Evolutionary conservation across 1,140 invertebrate species (phyloP), one percentile per base, ranked within the genome.

Genomic region (Caenorhabditis elegans): DNA sequence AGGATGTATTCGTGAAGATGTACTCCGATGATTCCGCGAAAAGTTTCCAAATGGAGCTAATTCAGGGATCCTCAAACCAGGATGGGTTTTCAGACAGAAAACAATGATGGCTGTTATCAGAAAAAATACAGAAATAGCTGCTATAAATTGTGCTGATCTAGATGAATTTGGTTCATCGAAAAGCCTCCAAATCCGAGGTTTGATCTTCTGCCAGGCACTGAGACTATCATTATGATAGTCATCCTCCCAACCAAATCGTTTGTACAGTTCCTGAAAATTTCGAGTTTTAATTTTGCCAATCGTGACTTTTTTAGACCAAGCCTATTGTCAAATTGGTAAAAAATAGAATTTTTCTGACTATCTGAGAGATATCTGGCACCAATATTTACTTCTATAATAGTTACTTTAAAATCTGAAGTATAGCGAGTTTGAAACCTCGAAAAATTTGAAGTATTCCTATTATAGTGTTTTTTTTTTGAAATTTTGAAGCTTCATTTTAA

Each of bases 41-140:
- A 76, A 51, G 34, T 81, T 81, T 19, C 80, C 80, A 39, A 81
- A 70, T 34, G 70, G 39, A 8, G 17, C 47, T 8, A 81, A 26
- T 76, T 88, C 86, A 46, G 96, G 96, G 85, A 95, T 94, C 43
- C 94, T 91, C 88, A 95, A 93, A 86, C 94, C 94, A 0, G 95
- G 94, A 90, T 96, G 94, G 0, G 95, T 97, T 92, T 98, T 98
- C 87, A 97, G 91, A 91, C 95, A 97, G 91, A 98, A 98, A 75
- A 94, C 95, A 90, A 99, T 92, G 89, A 99, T 98, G 70, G 96
- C 98, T 82, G 98, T 94, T 91, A 96, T 96, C 89, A 99, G 98
- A 92, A 98, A 98, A 92, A 97, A 95, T 83, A 99, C 95, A 82
- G 96, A 98, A 89, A 98, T 93, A 55, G 97, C 93, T 60, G 96